These are phyloP conservation scores for Cryptosula pallasiana DNA, from an alignment of 2,888 invertebrate species.

Conservation along the genomic window DNA sequence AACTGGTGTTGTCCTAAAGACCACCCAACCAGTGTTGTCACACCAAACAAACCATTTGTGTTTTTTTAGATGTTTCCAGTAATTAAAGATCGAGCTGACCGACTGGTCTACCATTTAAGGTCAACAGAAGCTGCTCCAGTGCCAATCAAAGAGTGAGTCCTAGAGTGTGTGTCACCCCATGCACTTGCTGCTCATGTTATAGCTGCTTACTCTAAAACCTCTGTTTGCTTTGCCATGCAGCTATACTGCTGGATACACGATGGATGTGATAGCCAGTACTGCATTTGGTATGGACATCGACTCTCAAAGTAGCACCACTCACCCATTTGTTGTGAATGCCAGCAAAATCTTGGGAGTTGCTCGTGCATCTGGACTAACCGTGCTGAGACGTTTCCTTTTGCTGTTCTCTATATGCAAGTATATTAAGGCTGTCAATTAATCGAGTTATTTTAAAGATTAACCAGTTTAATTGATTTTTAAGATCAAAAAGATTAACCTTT, in stretches of 20 bases:
- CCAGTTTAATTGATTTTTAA: too few species aligned
- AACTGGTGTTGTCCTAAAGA: too few species aligned
- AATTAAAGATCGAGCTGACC: background rate
- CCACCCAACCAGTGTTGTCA: too few species aligned
- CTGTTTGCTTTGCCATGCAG: too few species aligned
- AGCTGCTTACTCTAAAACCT: too few species aligned
- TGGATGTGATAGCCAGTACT: slow-evolving; percentile 18
- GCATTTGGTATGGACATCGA: slow-evolving; percentile 13
- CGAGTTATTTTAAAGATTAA: too few species aligned
- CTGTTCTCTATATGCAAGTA: background rate
- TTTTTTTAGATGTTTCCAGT: background rate
- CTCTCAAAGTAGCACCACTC: background rate
- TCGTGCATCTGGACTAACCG: background rate
- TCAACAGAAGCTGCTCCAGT: background rate
- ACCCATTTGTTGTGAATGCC: slow-evolving; percentile 1
- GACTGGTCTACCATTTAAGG: background rate
- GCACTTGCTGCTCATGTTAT: too few species aligned
- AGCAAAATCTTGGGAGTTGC: background rate
- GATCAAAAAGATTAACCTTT: too few species aligned
- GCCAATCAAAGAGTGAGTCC: background rate
- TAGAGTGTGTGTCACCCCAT: too few species aligned
- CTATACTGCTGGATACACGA: background rate
- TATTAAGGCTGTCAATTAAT: too few species aligned
- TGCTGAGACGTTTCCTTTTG: background rate
- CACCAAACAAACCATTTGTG: too few species aligned